Evolutionary conservation across 2,113 vertebrate genomes (phyloP), one percentile per base, ranked within the genome.

Genomic region (Oryzias woworae): DNA sequence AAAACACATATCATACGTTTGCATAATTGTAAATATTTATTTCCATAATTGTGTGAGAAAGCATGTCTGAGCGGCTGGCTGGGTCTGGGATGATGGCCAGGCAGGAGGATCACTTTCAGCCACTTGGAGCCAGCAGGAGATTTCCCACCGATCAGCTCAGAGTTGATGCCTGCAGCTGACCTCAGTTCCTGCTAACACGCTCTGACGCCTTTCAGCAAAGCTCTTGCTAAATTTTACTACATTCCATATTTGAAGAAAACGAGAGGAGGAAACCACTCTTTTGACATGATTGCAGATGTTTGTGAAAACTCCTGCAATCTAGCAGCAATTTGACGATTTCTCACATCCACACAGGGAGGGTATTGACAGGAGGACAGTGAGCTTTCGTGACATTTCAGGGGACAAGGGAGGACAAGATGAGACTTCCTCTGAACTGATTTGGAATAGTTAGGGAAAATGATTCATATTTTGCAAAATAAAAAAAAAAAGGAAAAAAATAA

Each of bases 91-190:
- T 71, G 63, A 69, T 22, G 48, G 81, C 87, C 87, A 88, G 75
- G 58, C 56, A 46, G 54, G 44, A 57, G 61, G 83, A 85, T 88
- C 77, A 46, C 68, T 85, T 84, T 86, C 81, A 84, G 82, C 58
- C 66, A 73, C 68, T 85, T 84, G 85, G 80, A 83, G 80, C 55
- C 66, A 73, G 83, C 77, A 75, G 70, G 75, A 84, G 86, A 86
- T 88, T 81, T 84, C 81, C 69, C 80, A 81, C 80, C 69, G 83
- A 87, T 84, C 61, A 62, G 72, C 76, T 70, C 52, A 53, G 62
- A 62, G 70, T 42, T 71, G 79, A 66, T 73, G 69, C 31, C 45
- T 69, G 64, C 77, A 66, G 59, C 73, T 63, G 84, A 76, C 70
- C 78, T 70, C 60, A 26, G 73, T 53, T 28, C 61, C 75, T 64